Percentiles rank a stretch among this genome's conserved stretches.
These are phyloP conservation scores for Botia kubotai DNA, from an alignment of 2,797 vertebrate genomes.

Conservation along the genomic window DNA sequence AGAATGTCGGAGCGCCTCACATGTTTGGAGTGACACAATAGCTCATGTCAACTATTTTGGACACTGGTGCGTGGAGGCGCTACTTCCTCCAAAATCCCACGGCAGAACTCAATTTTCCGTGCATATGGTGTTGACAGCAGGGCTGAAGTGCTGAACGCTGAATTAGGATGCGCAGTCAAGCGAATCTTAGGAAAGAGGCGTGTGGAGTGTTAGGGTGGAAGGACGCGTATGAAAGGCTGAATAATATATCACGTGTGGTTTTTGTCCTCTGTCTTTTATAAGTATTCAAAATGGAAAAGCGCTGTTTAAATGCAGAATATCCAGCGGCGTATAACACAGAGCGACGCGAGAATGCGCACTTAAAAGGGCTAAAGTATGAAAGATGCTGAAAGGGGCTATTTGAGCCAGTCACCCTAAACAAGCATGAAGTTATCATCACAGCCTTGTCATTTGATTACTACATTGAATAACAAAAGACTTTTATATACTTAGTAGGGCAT, in stretches of 20 bases:
- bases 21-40: slow-evolving; percentile 5
- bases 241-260: neutral
- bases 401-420: slow-evolving; percentile 18
- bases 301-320: neutral
- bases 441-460: too few relatives aligned
- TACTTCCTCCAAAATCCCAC: slow-evolving; percentile 33
- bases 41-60: slow-evolving; percentile 36
- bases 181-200: slow-evolving; percentile 2
- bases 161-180: neutral
- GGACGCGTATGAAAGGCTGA: slow-evolving; percentile 11
- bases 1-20: neutral
- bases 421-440: slow-evolving; percentile 21
- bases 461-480: neutral
- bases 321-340: neutral
- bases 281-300: neutral
- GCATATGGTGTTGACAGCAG: slow-evolving; percentile 39
- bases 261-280: neutral
- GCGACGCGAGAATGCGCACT: neutral
- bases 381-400: slow-evolving; percentile 40
- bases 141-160: neutral
- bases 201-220: slow-evolving; percentile 38
- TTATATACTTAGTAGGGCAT: neutral
- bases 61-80: slow-evolving; percentile 50
- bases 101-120: slow-evolving; percentile 16
- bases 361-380: slow-evolving; percentile 41